A percentile compares a stretch with the other conserved stretches of the same genome.
Evolutionary conservation across 2,888 invertebrate genomes (phyloP).

Genomic region (Chironomus tentans): DNA sequence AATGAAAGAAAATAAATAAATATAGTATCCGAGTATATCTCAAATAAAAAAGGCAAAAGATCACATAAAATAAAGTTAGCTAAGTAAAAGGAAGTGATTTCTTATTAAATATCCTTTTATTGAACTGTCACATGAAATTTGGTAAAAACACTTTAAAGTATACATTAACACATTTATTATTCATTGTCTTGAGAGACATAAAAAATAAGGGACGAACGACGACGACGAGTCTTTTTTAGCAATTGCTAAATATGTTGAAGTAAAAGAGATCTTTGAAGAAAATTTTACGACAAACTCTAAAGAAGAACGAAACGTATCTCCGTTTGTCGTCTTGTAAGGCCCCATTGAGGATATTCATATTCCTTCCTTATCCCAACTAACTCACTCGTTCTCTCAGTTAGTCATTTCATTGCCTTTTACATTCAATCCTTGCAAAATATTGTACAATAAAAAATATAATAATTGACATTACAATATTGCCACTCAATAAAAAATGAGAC

Average conservation of each 20-base stretch:
- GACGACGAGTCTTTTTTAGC: not conserved
- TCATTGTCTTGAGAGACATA: constrained; percentile 22
- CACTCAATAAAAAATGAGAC: not conserved
- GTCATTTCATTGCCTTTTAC: not conserved
- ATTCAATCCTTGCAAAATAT: constrained; percentile 19
- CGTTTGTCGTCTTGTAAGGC: not conserved
- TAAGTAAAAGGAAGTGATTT: not conserved
- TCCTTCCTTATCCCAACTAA: not conserved
- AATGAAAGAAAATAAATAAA: too few species aligned
- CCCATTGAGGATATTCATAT: constrained; percentile 1
- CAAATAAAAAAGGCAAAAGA: too few species aligned
- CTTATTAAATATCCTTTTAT: constrained; percentile 6
- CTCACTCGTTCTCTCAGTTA: not conserved
- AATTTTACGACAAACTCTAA: not conserved
- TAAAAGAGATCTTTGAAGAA: not conserved
- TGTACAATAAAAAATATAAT: constrained; percentile 22
- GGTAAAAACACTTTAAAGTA: constrained; percentile 21
- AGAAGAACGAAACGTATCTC: not conserved
- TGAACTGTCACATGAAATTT: constrained; percentile 18
- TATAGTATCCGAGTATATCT: too few species aligned
- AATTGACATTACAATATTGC: constrained; percentile 12
- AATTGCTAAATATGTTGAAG: not conserved
- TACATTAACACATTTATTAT: constrained; percentile 26
- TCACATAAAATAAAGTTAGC: not conserved
- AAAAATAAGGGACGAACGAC: not conserved